Base-by-base conservation (phyloP, 2,797 vertebrate genomes). In the Argya squamiceps region DNA sequence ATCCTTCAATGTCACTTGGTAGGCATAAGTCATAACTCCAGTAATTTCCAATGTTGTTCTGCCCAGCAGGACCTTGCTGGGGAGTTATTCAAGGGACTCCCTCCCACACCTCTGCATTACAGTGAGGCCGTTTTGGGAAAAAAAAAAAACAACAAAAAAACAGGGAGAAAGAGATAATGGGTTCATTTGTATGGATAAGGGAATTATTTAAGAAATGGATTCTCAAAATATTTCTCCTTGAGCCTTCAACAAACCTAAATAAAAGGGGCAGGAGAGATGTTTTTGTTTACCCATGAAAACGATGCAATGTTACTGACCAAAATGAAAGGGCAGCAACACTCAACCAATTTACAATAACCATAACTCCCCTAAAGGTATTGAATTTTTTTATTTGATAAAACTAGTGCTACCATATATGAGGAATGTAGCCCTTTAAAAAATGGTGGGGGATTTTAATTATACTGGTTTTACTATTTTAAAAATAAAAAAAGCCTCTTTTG, bases 11-110 rank as follows among this genome's bases (percentile, higher is more conserved):
- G 65, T 11, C 9, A 14, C 29, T 62, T 91, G 44, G 15, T 89
- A 16, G 6, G 22, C 2, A 0, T 16, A 37, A 73, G 20, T 58
- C 17, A 10, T 41, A 21, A 47, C 37, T 6, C 47, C 23, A 11
- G 18, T 65, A 7, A 24, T 76, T 55, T 67, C 13, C 30, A 37
- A 9, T 43, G 39, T 32, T 69, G 7, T 36, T 82, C 43, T 60
- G 30, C n/a, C 47, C 6, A 11, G 32, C 21, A 79, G 55, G 34
- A 46, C 10, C 4, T 44, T 63, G 4, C 18, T 63, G 37, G 15
- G 29, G 23, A 30, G 4, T 50, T 76, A 19, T 3, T 73, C n/a
- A 59, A 52, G 3, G 41, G 32, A 23, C 9, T 32, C 5, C 32
- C 5, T 83, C 14, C 23, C 18, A 11, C 18, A 43, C 11, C 5